phyloP scores from a whole-genome alignment of 2,113 vertebrate genomes.

The Rhinoderma darwinii region DNA sequence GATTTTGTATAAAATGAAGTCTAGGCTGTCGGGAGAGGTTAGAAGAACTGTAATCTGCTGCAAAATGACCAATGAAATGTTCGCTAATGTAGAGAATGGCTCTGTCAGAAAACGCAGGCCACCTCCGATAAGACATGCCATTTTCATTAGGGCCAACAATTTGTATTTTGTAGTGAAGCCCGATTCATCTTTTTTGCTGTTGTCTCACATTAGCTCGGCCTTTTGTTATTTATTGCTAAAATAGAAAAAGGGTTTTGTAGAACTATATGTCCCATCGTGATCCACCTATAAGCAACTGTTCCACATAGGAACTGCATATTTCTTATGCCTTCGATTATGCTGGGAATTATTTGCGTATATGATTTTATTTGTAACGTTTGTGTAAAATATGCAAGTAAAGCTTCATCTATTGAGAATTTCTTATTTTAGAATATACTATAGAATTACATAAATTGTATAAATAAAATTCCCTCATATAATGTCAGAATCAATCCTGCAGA shows the following conservation, averaged over 20 bases:
- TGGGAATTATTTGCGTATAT: too few species aligned
- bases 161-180: neutral
- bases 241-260: too few species aligned
- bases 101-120: conserved; percentile 11
- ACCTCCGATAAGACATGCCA: conserved; percentile 10
- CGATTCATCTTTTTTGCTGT: neutral
- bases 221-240: neutral
- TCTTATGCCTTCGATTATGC: too few species aligned
- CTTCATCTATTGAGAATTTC: too few species aligned
- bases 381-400: too few species aligned
- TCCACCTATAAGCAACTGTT: neutral
- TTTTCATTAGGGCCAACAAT: conserved; percentile 33
- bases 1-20: conserved; percentile 59
- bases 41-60: conserved; percentile 41
- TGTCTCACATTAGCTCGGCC: neutral
- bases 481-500: too few species aligned
- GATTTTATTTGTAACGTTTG: too few species aligned
- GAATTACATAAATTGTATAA: too few species aligned
- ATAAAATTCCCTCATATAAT: too few species aligned
- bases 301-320: neutral
- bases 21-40: conserved; percentile 48
- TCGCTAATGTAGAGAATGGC: conserved; percentile 17
- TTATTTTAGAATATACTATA: too few species aligned
- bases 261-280: neutral
- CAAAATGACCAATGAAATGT: conserved; percentile 45